Evolutionary conservation across 2,113 vertebrate species (phyloP), one percentile per base, ranked within the genome.

Genomic region (Irena cyanogastra): DNA sequence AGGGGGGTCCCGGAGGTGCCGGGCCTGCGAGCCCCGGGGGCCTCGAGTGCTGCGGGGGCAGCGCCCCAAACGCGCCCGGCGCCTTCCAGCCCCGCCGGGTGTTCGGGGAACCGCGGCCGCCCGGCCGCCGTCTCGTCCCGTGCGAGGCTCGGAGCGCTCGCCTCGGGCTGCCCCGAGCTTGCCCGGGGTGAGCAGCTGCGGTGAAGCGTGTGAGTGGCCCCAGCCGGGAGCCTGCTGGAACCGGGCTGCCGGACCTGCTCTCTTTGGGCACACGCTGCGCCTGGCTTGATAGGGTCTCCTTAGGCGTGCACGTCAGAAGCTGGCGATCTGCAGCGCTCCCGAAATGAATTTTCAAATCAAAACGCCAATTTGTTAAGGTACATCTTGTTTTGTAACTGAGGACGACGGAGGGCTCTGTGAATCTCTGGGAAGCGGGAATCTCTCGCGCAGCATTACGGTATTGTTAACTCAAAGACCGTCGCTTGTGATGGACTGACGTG

Each of bases 391-490:
- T 76, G 81, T 78, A 23, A 9, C 5, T 7, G 71, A 31, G 26
- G 84, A 0, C 11, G 61, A 10, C 9, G 85, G 69, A 68, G 65
- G 30, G 9, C 21, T 3, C 24, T 0, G 33, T 3, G 74, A 31
- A 5, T 24, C 39, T 35, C 11, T 16, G 41, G 57, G 59, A n/a
- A 56, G 69, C 2, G 11, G 37, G 20, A 2, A 5, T 33, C 23
- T 27, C 42, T 49, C 1, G 0, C 20, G 0, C 1, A 8, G 44
- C 20, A 19, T 21, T 3, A 5, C 1, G 11, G 35, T 31, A 1
- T 13, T 56, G 35, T 14, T 64, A 45, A 30, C 33, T 7, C 42
- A 3, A 6, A 44, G 59, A 68, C 33, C 3, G 56, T 37, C 3
- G 1, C 52, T 41, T 15, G 13, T 11, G 66, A 4, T 22, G 79